Conservation (phyloP, 2,888 invertebrate species). For the Candidula unifasciata region DNA sequence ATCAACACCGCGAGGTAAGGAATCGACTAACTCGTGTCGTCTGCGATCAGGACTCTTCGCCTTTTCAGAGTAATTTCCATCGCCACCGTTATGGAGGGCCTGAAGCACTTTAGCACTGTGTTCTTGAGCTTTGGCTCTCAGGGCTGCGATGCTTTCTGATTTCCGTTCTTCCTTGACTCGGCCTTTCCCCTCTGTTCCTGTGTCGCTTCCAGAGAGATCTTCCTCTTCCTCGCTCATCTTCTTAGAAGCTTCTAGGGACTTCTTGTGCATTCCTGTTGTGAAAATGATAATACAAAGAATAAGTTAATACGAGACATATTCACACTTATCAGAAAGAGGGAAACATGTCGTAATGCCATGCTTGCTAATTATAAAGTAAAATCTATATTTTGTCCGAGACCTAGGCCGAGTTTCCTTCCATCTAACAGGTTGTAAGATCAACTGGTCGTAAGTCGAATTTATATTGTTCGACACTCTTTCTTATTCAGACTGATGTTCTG, state of each 20-base stretch:
- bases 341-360: too few relatives aligned
- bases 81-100: constrained; percentile 60
- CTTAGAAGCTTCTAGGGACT: constrained; percentile 97
- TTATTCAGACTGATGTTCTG: too few relatives aligned
- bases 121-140: constrained; percentile 96
- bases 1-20: constrained; percentile 33
- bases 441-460: too few relatives aligned
- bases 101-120: constrained; percentile 80
- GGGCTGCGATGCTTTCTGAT: constrained; percentile 94
- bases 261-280: constrained; percentile 96
- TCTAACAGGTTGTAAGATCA: too few relatives aligned
- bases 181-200: constrained; percentile 55
- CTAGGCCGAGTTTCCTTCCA: too few relatives aligned
- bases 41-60: constrained; percentile 25
- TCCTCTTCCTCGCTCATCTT: constrained; percentile 90
- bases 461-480: too few relatives aligned
- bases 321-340: background rate
- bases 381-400: too few relatives aligned
- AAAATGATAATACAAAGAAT: background rate
- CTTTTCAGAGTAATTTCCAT: constrained; percentile 42
- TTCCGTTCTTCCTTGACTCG: constrained; percentile 80
- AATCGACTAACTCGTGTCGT: constrained; percentile 30
- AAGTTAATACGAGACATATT: background rate
- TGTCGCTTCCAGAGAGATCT: constrained; percentile 80
- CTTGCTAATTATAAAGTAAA: too few relatives aligned